A percentile compares a stretch with the other conserved stretches of the same genome.
phyloP scores from a whole-genome alignment of 2,113 vertebrate species.

The Carassius carassius region DNA sequence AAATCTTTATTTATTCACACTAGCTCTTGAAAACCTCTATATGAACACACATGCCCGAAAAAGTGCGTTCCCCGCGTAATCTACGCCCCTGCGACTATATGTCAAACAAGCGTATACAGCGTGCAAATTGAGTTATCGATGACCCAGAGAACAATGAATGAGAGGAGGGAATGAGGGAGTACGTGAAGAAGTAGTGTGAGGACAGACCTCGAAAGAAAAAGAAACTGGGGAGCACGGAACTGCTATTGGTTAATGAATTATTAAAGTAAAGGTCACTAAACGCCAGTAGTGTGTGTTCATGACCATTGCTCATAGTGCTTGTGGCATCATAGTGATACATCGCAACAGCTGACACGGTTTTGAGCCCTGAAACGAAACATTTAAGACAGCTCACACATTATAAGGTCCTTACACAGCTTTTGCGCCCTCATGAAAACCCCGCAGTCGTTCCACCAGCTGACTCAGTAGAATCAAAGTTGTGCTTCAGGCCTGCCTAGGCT shows the following conservation, averaged over 20 bases:
- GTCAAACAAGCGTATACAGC: neutral
- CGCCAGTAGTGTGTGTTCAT: neutral
- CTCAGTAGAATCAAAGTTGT: constrained; percentile 35
- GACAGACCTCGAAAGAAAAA: constrained; percentile 7
- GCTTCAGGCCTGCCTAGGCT: neutral
- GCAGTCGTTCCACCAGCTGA: neutral
- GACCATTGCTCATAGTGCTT: neutral
- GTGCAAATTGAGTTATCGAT: constrained; percentile 68
- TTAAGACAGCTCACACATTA: neutral
- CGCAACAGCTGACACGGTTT: constrained; percentile 19
- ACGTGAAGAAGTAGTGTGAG: constrained; percentile 48
- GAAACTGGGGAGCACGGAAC: neutral
- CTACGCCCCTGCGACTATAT: too few relatives aligned
- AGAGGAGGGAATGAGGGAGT: constrained; percentile 68
- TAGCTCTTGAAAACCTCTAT: too few relatives aligned
- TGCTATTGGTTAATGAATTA: constrained; percentile 10
- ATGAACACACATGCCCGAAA: too few relatives aligned
- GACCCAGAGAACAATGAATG: constrained; percentile 68
- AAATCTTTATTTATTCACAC: too few relatives aligned
- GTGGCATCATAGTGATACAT: neutral
- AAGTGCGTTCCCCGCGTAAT: too few relatives aligned
- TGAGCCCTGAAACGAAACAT: constrained; percentile 15
- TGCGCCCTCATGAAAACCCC: neutral
- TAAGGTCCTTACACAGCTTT: neutral
- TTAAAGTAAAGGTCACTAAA: neutral